Evolutionary conservation across 2,888 invertebrate genomes (phyloP), one percentile per base, ranked within the genome.

Genomic region (Diachrysia chrysitis): DNA sequence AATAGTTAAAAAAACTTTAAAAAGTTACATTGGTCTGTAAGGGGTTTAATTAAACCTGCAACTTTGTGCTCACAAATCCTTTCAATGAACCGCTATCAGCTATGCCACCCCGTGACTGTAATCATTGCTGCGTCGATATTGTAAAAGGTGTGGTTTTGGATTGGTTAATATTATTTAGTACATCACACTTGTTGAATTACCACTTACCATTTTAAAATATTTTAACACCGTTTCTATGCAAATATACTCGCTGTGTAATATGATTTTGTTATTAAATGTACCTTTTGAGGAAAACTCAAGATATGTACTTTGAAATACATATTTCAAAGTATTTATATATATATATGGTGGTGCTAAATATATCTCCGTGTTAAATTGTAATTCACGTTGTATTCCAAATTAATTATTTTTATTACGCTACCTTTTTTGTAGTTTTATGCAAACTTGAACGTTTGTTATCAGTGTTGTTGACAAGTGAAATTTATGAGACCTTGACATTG

Each of bases 401-500:
- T 63, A 63, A 76, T 58, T 35, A 19, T 32, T 59, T 53, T 58
- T 23, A 21, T 32, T 62, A 48, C n/a, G 57, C 54, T 51, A 51
- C 6, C 21, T 54, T 48, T 37, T 21, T 51, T 14, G 14, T 53
- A 17, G 14, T 42, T 62, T 68, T 73, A 59, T 54, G 32, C 16
- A 14, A 48, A 57, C 37, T 58, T 56, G 58, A 19, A 59, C 60
- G 21, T 63, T 56, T 29, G 12, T 68, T 73, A 75, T 73, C 69
- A 59, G 54, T 64, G 51, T 42, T 53, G 73, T 51, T 62, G 68
- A 73, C 64, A 73, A 88, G 87, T 89, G 89, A 90, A 91, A 90
- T 85, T 86, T 73, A 76, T 71, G 61, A 73, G 83, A 89, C 92
- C 92, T 92, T 92, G 92, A 92, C 93, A 90, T 90, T 92, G 92